A percentile compares a stretch with the other conserved stretches of the same genome.
Evolutionary conservation across 2,113 vertebrate genomes (phyloP).

Genomic region (Lanius collurio): DNA sequence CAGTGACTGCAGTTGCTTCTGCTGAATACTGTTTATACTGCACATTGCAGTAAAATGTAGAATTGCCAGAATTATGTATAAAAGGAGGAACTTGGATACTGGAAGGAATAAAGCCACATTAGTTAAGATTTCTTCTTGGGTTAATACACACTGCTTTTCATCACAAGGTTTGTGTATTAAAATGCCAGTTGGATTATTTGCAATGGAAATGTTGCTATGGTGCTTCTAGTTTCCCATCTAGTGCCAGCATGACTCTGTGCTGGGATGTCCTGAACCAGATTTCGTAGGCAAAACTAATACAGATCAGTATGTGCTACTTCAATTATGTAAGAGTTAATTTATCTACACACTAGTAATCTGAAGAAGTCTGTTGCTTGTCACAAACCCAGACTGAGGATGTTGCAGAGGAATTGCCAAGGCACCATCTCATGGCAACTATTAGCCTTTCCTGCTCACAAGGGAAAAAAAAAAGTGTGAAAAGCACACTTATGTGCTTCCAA

Average conservation of each 20-base stretch:
- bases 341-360: background rate
- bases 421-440: background rate
- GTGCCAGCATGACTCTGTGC: background rate
- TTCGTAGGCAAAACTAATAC: background rate
- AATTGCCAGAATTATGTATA: background rate
- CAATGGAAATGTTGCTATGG: background rate
- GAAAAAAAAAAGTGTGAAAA: background rate
- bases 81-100: background rate
- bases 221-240: background rate
- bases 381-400: background rate
- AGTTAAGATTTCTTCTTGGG: background rate
- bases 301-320: background rate
- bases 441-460: background rate
- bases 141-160: background rate
- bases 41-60: background rate
- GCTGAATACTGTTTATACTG: background rate
- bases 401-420: background rate
- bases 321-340: background rate
- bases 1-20: background rate
- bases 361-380: background rate
- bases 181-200: background rate
- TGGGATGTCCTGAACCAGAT: background rate
- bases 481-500: background rate
- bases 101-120: background rate
- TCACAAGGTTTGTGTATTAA: background rate